Evolutionary conservation across 64 coral and sea anemone genomes (phyloP), one percentile per base, ranked within the genome.

Genomic region (Stylophora pistillata): DNA sequence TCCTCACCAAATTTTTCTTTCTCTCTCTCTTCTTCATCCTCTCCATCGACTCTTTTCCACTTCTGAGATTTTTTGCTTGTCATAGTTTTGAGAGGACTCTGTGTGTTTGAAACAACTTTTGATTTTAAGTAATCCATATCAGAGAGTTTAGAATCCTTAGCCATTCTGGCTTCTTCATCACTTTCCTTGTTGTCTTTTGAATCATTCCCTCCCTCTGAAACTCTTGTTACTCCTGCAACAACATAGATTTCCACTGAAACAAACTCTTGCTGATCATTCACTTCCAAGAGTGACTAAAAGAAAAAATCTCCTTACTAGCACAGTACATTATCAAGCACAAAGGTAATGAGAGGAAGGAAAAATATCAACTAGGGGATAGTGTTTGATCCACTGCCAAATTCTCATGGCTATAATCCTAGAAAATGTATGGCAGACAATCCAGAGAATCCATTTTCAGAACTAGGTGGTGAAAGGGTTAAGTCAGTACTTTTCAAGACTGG

Each of bases 121-220:
- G 90, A 81, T 66, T 74, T 76, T 26, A 99, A 76, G 78, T 99
- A 99, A 81, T 99, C 97, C 93, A 99, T 99, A 68, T 99, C 97
- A 66, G 97, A 99, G 57, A 95, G 20, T 23, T 76, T 33, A 17
- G 56, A 29, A 85, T 80, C 73, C 55, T 29, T 63, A 33, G 83
- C 85, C 57, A 58, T 79, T 56, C 74, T 73, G 11, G 15, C 27
- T 52, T 89, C 68, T 5, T 78, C 32, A 27, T 80, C 65, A 72
- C 74, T 34, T 79, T 58, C 73, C 71, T 74, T 47, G 26, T n/a
- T 64, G n/a, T 74, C 30, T 58, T 71, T 61, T 12, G 9, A 23
- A 28, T 61, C 30, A 70, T 77, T 20, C 9, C 62, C 55, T 30
- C 57, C 53, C 55, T 76, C 69, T 54, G 26, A n/a, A 72, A 15